Base-by-base conservation (phyloP, 2,888 invertebrate species). In the Bellardia bayeri region DNA sequence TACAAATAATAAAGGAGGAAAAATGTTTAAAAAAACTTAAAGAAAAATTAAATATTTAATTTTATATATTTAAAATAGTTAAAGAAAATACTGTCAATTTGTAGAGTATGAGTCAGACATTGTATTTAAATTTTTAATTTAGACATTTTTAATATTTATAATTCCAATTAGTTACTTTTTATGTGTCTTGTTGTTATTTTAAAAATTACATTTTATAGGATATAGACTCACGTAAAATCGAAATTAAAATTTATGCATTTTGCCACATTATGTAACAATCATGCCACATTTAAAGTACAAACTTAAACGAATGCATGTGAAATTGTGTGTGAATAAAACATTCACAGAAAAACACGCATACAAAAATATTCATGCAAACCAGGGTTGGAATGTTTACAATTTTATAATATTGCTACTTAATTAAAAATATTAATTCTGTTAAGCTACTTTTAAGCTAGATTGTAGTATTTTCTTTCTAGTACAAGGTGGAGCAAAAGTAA, bases 221-320 rank as follows among this genome's bases (percentile, higher is more conserved):
- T 37, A 61, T 2, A 66, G 3, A 40, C 54, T 64, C 61, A 58
- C 66, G 72, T 72, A 58, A 72, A 76, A 40, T 66, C 14, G 30
- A 66, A 78, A 79, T 79, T 72, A 79, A 83, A 83, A 78, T 56
- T 64, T 83, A 83, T 76, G 54, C 45, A 40, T 66, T 66, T 71
- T 76, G 76, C 69, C 76, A 71, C 49, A 72, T 84, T 84, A 79
- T 72, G 72, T 54, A 84, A 84, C 68, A 45, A 8, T 45, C 56
- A 72, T 82, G 68, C 69, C 76, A 75, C 82, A 82, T 82, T 76
- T 54, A 72, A 72, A 66, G 42, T 64, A 9, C n/a, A 74, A 69
- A 76, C 51, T 61, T 68, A 40, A 76, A 64, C 13, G 49, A 72
- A 58, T 79, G 40, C 13, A 72, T 84, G 72, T 84, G 72, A 72